phyloP scores from a whole-genome alignment of 2,113 vertebrate genomes.

The Tricholaema leucomelas region DNA sequence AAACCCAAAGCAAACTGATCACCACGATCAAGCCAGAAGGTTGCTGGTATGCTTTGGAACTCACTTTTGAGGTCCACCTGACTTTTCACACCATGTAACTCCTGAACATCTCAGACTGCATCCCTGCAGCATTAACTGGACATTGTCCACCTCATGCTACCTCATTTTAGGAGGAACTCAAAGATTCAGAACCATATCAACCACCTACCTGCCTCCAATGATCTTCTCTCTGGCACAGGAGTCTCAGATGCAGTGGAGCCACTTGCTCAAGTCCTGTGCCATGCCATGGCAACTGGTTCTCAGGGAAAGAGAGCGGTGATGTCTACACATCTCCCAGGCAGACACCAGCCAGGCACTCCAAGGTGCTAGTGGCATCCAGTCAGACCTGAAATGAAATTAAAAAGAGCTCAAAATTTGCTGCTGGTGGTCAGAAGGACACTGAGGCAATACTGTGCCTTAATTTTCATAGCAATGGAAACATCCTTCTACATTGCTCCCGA shows the following conservation, averaged over 20 bases:
- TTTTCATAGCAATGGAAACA: neutral
- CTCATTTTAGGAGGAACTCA: neutral
- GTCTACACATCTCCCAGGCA: neutral
- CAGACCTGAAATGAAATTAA: neutral
- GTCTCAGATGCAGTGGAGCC: neutral
- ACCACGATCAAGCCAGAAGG: neutral
- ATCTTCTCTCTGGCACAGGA: neutral
- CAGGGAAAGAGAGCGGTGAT: neutral
- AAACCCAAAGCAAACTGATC: neutral
- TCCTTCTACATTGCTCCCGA: neutral
- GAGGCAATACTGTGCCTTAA: neutral
- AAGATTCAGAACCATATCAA: neutral
- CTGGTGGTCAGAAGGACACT: neutral
- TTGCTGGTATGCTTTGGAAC: neutral
- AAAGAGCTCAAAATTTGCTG: neutral
- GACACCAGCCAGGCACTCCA: neutral
- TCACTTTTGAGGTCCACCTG: neutral
- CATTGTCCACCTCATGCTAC: neutral
- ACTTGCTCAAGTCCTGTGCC: neutral
- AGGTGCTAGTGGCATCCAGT: neutral
- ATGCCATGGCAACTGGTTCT: neutral
- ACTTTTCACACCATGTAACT: neutral
- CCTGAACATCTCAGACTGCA: neutral
- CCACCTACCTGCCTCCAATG: neutral
- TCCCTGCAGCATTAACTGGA: neutral